Conservation (phyloP, 1,140 invertebrate species). For the Matsumurasca onukii region DNA sequence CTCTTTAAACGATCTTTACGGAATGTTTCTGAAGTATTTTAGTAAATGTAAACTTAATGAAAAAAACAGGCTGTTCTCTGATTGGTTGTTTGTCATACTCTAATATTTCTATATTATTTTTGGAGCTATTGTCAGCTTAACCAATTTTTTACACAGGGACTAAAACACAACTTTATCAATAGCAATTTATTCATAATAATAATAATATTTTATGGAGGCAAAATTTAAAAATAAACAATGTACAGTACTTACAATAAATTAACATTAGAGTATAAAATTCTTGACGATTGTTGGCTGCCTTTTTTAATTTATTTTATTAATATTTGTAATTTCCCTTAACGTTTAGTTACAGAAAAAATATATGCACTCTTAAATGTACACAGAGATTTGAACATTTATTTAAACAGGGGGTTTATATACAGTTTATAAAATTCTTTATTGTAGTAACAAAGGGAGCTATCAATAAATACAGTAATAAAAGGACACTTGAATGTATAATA, state of each 20-base stretch:
- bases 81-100: too few relatives aligned
- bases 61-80: too few relatives aligned
- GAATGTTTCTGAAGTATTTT: too few relatives aligned
- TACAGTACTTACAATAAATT: slow-evolving; percentile 2
- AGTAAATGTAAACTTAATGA: too few relatives aligned
- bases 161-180: too few relatives aligned
- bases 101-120: too few relatives aligned
- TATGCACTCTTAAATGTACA: slow-evolving; percentile 24
- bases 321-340: not conserved
- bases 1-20: too few relatives aligned
- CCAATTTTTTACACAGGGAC: too few relatives aligned
- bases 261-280: not conserved
- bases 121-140: too few relatives aligned
- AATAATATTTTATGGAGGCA: slow-evolving; percentile 18
- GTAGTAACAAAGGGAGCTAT: slow-evolving; percentile 10
- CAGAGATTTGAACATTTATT: slow-evolving; percentile 21
- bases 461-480: slow-evolving; percentile 23
- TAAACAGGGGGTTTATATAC: slow-evolving; percentile 19
- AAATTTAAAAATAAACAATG: not conserved
- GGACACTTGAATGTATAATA: slow-evolving; percentile 26
- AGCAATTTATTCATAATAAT: too few relatives aligned
- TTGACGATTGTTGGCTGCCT: not conserved
- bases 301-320: not conserved
- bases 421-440: slow-evolving; percentile 3
- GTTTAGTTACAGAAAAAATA: slow-evolving; percentile 16